Percentiles rank a stretch among this genome's conserved stretches.
Conservation (phyloP, 2,113 vertebrate genomes). For the Colistium nudipinnis region DNA sequence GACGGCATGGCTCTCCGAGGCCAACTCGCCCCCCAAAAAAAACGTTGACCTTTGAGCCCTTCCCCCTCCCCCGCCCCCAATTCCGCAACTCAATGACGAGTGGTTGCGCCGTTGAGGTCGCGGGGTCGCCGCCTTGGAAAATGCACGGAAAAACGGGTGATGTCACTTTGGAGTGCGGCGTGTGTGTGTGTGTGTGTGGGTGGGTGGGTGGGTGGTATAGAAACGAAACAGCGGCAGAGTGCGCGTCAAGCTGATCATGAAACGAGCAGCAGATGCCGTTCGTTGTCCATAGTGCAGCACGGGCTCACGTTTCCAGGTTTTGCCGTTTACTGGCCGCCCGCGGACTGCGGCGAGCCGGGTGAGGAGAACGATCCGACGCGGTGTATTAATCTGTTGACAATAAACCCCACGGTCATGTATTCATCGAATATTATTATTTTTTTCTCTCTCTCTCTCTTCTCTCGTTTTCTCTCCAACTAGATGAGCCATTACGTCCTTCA, state of each 20-base stretch:
- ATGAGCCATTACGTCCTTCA: constrained; percentile 40
- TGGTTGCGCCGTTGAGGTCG: constrained; percentile 41
- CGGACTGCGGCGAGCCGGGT: constrained; percentile 25
- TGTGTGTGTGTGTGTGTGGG: constrained; percentile 7
- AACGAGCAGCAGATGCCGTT: no score
- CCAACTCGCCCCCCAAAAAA: constrained; percentile 20
- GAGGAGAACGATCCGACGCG: no score
- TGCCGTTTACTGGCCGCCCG: no score
- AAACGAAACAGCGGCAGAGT: background rate
- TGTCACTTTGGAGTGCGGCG: constrained; percentile 17
- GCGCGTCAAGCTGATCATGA: no score
- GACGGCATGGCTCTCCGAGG: constrained; percentile 49
- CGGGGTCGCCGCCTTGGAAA: constrained; percentile 53
- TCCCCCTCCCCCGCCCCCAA: no score
- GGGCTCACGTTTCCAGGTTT: no score
- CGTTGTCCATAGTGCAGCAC: no score
- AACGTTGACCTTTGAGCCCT: constrained; percentile 55
- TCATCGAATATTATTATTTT: background rate
- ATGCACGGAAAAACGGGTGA: constrained; percentile 60
- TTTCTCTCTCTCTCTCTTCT: background rate
- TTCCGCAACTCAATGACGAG: constrained; percentile 56
- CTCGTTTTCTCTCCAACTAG: background rate
- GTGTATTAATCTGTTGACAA: no score
- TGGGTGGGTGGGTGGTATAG: no score
- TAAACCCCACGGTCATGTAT: background rate